Conservation (phyloP, 2,113 vertebrate species). For the Condylura cristata region DNA sequence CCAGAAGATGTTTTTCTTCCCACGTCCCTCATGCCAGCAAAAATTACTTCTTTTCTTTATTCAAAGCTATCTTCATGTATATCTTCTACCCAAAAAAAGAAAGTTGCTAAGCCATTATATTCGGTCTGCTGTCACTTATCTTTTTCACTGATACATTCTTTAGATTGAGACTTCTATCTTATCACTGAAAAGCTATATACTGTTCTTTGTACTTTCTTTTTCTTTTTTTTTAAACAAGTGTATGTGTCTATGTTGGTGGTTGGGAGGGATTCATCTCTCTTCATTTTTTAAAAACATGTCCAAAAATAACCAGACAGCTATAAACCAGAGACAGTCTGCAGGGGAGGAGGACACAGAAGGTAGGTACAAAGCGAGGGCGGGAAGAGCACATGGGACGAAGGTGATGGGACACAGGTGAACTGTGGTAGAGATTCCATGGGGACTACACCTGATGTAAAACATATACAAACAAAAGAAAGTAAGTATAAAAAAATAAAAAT, state of each 20-base stretch:
- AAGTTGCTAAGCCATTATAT: not conserved
- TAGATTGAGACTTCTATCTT: not conserved
- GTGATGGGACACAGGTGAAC: too few species aligned
- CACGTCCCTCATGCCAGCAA: constrained; percentile 55
- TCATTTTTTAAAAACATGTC: not conserved
- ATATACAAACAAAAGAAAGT: too few species aligned
- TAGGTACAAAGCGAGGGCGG: too few species aligned
- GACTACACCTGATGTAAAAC: too few species aligned
- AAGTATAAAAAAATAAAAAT: too few species aligned
- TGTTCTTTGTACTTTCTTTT: not conserved
- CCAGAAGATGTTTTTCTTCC: constrained; percentile 53
- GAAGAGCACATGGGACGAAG: too few species aligned
- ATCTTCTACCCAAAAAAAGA: constrained; percentile 27
- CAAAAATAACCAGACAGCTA: too few species aligned
- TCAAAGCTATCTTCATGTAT: constrained; percentile 56
- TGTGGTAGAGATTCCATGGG: too few species aligned
- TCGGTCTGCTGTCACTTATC: not conserved
- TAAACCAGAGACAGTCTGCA: too few species aligned
- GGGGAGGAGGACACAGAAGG: too few species aligned
- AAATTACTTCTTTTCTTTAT: constrained; percentile 54
- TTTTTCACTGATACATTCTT: not conserved
- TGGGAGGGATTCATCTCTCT: not conserved
- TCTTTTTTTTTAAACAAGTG: not conserved
- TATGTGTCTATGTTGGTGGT: not conserved
- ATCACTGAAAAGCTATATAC: not conserved